phyloP scores from a whole-genome alignment of 2,888 invertebrate species.

The Patella caerulea region DNA sequence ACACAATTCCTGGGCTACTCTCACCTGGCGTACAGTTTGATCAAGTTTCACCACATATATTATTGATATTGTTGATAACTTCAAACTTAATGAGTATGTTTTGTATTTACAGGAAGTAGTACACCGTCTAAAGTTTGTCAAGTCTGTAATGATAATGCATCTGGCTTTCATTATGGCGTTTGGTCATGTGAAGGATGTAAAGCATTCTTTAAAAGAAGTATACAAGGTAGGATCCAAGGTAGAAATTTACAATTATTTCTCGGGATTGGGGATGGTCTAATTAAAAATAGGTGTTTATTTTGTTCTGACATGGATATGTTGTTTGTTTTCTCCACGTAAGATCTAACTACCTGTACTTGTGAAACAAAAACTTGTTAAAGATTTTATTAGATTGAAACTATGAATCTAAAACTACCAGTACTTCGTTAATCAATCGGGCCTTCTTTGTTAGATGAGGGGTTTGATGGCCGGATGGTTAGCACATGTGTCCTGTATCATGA shows the following conservation, averaged over 20 bases:
- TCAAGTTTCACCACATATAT: no score
- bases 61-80: no score
- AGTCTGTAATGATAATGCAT: constrained; percentile 68
- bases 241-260: not conserved
- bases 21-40: no score
- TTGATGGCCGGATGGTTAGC: no score
- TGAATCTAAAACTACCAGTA: no score
- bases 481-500: no score
- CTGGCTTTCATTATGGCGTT: constrained; percentile 71
- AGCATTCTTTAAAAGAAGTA: constrained; percentile 70
- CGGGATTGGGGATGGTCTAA: not conserved
- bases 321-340: not conserved
- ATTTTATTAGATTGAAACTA: not conserved
- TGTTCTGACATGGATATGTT: not conserved
- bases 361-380: not conserved
- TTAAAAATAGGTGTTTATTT: not conserved
- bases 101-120: constrained; percentile 32
- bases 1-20: no score
- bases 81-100: no score
- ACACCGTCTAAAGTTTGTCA: constrained; percentile 59
- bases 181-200: constrained; percentile 71
- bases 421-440: no score
- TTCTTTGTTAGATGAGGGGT: no score
- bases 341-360: not conserved
- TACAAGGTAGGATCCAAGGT: constrained; percentile 58